phyloP scores from a whole-genome alignment of 2,113 vertebrate genomes.

The Barbus barbus region DNA sequence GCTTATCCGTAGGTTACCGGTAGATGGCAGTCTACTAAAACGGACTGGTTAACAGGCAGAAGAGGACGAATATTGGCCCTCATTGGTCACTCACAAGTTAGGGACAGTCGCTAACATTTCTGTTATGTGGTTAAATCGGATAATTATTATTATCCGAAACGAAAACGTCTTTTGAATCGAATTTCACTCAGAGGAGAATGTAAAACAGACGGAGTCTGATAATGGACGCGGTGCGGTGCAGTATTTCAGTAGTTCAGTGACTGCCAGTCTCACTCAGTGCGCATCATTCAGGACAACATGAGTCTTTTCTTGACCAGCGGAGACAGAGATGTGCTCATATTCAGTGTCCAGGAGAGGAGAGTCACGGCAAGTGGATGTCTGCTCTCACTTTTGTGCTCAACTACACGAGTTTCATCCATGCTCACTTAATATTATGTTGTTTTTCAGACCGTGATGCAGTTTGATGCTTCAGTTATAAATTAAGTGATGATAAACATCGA shows the following conservation, averaged over 20 bases:
- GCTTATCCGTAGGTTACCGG: too few relatives aligned
- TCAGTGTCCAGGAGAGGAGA: slow-evolving; percentile 70
- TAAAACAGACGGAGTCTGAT: neutral
- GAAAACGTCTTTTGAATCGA: neutral
- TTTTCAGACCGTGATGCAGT: slow-evolving; percentile 78
- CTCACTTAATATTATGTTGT: neutral
- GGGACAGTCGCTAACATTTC: neutral
- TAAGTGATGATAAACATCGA: slow-evolving; percentile 66
- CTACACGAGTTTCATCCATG: neutral
- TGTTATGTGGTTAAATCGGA: neutral
- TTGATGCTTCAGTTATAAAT: slow-evolving; percentile 78
- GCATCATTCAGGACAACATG: slow-evolving; percentile 66
- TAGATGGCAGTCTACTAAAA: too few relatives aligned
- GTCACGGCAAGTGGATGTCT: slow-evolving; percentile 72
- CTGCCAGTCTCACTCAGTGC: slow-evolving; percentile 62
- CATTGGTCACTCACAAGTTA: too few relatives aligned
- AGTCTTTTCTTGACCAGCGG: slow-evolving; percentile 79
- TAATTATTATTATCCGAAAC: neutral
- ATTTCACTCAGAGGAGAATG: neutral
- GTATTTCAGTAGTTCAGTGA: slow-evolving; percentile 78
- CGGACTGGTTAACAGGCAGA: too few relatives aligned
- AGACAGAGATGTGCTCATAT: slow-evolving; percentile 77
- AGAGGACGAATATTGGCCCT: too few relatives aligned
- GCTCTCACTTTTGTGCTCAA: neutral
- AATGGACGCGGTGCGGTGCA: slow-evolving; percentile 75